Evolutionary conservation across 2,113 vertebrate genomes (phyloP).

Genomic region (Tursiops truncatus): DNA sequence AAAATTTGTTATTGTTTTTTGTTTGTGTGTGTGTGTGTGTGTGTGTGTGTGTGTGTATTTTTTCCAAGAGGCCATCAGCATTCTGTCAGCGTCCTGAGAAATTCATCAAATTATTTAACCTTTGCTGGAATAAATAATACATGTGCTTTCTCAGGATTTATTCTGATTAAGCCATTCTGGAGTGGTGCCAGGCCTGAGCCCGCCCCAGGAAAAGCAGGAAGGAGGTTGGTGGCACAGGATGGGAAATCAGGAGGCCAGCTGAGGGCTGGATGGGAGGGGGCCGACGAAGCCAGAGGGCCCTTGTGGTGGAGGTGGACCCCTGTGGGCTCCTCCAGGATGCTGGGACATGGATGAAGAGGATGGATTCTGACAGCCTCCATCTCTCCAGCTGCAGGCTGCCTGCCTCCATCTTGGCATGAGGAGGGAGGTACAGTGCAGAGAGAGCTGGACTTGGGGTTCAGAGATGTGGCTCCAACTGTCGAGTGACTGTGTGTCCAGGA

Average conservation of each 20-base stretch:
- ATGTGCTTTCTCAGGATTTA: conserved; percentile 81
- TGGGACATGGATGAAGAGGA: neutral
- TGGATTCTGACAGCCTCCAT: neutral
- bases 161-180: conserved; percentile 80
- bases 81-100: conserved; percentile 76
- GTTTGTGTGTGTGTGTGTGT: neutral
- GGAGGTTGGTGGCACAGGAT: conserved; percentile 71
- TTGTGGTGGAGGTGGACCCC: neutral
- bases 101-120: conserved; percentile 83
- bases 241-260: conserved; percentile 72
- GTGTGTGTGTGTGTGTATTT: neutral
- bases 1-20: conserved; percentile 8
- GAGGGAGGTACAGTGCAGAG: neutral
- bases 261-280: conserved; percentile 60
- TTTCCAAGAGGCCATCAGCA: conserved; percentile 76
- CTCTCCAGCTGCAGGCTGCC: neutral
- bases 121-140: conserved; percentile 82
- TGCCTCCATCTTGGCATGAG: neutral
- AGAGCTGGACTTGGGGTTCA: neutral
- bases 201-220: conserved; percentile 77
- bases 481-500: neutral
- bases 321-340: neutral
- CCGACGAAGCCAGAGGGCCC: neutral
- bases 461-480: neutral
- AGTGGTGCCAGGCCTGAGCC: conserved; percentile 76